Evolutionary conservation across 1,140 invertebrate genomes (phyloP).

Genomic region (Sycophila sp.): DNA sequence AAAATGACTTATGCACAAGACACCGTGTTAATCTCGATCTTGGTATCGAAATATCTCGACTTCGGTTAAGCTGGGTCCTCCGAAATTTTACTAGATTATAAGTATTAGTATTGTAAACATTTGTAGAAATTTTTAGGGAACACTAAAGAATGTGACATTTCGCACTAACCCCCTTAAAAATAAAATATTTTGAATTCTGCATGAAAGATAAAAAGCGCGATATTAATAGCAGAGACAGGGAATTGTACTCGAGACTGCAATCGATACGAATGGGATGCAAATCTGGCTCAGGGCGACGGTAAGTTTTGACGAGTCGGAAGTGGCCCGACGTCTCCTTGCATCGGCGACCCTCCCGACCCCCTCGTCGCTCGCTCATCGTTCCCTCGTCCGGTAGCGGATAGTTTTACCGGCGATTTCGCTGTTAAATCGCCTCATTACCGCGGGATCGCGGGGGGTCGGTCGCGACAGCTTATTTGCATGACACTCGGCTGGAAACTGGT

Average conservation of each 20-base stretch:
- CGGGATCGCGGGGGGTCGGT: slow-evolving; percentile 58
- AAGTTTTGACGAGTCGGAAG: slow-evolving; percentile 48
- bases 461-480: slow-evolving; percentile 59
- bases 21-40: too few relatives aligned
- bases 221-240: too few relatives aligned
- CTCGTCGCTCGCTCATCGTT: slow-evolving; percentile 34
- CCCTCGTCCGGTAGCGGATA: slow-evolving; percentile 44
- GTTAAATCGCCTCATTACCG: slow-evolving; percentile 66
- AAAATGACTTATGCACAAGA: too few relatives aligned
- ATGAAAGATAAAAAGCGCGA: too few relatives aligned
- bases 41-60: too few relatives aligned
- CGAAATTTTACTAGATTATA: too few relatives aligned
- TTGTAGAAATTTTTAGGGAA: too few relatives aligned
- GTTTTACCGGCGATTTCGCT: slow-evolving; percentile 59
- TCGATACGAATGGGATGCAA: slow-evolving; percentile 44
- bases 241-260: neutral
- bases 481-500: slow-evolving; percentile 54
- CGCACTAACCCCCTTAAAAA: too few relatives aligned
- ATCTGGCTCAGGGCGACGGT: slow-evolving; percentile 39
- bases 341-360: slow-evolving; percentile 4
- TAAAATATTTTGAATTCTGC: too few relatives aligned
- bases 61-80: too few relatives aligned
- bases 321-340: neutral
- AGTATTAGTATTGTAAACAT: too few relatives aligned
- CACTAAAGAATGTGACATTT: too few relatives aligned